Base-by-base conservation (phyloP, 2,888 invertebrate species). In the Drepanosiphum platanoidis region DNA sequence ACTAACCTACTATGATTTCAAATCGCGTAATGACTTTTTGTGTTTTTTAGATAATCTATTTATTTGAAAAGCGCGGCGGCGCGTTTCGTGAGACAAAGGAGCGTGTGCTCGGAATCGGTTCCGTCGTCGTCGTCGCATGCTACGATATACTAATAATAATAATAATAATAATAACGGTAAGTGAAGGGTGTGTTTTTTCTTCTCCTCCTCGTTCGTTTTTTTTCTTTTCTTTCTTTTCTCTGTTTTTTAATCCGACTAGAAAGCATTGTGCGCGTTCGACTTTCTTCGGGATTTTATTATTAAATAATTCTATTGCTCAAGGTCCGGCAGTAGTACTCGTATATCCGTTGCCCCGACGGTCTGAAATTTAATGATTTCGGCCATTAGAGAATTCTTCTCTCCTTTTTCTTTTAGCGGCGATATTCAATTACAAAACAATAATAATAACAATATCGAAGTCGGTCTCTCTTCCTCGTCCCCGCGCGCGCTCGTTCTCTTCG, bases 391-490 rank as follows among this genome's bases (percentile, higher is more conserved):
- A 75, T 66, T 66, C 61, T 27, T 8, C 22, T 71, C 7, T 71
- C 13, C n/a, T 39, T 39, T 68, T 27, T 34, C 75, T 74, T 83
- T 27, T 83, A 36, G 66, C 66, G 36, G 74, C 42, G 39, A 46
- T 46, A 83, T 71, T 83, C 83, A 75, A 83, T 75, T 34, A 83
- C 83, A 74, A 75, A 64, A 83, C 61, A 74, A 83, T 83, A 83
- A 72, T 46, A 83, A 71, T 61, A 36, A 46, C 13, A 46, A 64
- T 64, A 64, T 52, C 72, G 46, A 83, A n/a, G 74, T 61, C 36
- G 52, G 68, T 30, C 18, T 81, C 70, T 81, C 58, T 68, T 34
- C 27, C 18, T 52, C 18, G 18, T 9, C 0, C 32, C 18, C n/a
- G 11, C 42, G 8, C 42, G 8, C 22, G 9, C 61, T 64, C 22